Evolutionary conservation across 2,113 vertebrate species (phyloP).

Genomic region (Zosterops pallidus): DNA sequence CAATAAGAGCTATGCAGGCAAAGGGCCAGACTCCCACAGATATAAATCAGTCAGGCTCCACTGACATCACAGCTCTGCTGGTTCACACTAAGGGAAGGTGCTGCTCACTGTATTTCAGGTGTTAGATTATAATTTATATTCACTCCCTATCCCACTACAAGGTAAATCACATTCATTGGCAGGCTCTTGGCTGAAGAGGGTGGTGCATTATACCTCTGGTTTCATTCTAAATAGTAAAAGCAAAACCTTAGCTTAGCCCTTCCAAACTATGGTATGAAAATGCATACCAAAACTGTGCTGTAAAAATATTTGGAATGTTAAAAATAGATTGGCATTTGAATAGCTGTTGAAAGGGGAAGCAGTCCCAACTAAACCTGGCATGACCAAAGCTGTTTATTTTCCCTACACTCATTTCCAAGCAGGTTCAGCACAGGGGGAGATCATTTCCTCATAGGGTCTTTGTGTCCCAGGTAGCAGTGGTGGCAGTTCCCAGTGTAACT

Average conservation of each 20-base stretch:
- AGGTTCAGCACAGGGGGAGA: accelerated
- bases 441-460: background rate
- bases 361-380: background rate
- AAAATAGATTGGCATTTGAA: conserved; percentile 36
- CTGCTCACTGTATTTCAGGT: background rate
- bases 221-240: conserved; percentile 11
- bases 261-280: background rate
- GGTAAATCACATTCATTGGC: background rate
- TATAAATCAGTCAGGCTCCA: background rate
- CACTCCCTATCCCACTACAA: background rate
- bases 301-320: conserved; percentile 35
- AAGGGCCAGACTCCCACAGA: background rate
- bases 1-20: background rate
- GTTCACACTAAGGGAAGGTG: background rate
- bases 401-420: background rate
- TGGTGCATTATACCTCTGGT: background rate
- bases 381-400: background rate
- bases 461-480: background rate
- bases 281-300: background rate
- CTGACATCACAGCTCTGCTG: background rate
- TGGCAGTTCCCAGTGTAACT: background rate
- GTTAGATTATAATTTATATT: background rate
- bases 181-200: background rate
- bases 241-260: background rate
- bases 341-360: conserved; percentile 5